phyloP scores from a whole-genome alignment of 2,888 invertebrate species.

The Eueremaeus valkanovi region DNA sequence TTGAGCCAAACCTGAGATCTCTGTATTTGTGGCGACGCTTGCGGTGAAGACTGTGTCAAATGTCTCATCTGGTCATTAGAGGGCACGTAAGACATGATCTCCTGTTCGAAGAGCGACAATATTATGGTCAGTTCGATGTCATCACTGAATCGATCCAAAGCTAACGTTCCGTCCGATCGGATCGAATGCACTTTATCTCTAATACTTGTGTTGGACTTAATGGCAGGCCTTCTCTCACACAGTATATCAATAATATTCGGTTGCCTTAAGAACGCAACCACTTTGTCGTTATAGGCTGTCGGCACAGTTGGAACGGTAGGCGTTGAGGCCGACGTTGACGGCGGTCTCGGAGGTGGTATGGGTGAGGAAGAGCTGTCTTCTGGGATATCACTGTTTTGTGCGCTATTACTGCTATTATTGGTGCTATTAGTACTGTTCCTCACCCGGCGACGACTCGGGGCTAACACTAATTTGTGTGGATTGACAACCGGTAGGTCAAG shows the following conservation, averaged over 20 bases:
- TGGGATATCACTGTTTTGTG: slow-evolving; percentile 17
- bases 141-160: slow-evolving; percentile 78
- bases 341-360: slow-evolving; percentile 40
- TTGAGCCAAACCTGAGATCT: slow-evolving; percentile 17
- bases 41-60: slow-evolving; percentile 58
- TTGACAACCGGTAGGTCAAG: slow-evolving; percentile 64
- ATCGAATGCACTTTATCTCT: slow-evolving; percentile 81
- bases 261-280: slow-evolving; percentile 90
- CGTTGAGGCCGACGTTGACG: slow-evolving; percentile 10
- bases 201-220: slow-evolving; percentile 66
- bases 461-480: slow-evolving; percentile 54
- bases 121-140: slow-evolving; percentile 90
- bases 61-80: not conserved
- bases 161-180: slow-evolving; percentile 79
- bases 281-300: slow-evolving; percentile 86
- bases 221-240: slow-evolving; percentile 71
- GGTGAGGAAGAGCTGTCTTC: slow-evolving; percentile 7
- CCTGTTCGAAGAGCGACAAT: slow-evolving; percentile 94
- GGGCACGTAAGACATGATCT: slow-evolving; percentile 94
- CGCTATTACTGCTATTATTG: slow-evolving; percentile 49
- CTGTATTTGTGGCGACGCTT: slow-evolving; percentile 64
- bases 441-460: slow-evolving; percentile 49
- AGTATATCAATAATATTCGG: slow-evolving; percentile 89
- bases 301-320: slow-evolving; percentile 59
- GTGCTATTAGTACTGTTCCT: slow-evolving; percentile 49